Conservation (phyloP, 2,888 invertebrate genomes). For the Andrena trimmerana region DNA sequence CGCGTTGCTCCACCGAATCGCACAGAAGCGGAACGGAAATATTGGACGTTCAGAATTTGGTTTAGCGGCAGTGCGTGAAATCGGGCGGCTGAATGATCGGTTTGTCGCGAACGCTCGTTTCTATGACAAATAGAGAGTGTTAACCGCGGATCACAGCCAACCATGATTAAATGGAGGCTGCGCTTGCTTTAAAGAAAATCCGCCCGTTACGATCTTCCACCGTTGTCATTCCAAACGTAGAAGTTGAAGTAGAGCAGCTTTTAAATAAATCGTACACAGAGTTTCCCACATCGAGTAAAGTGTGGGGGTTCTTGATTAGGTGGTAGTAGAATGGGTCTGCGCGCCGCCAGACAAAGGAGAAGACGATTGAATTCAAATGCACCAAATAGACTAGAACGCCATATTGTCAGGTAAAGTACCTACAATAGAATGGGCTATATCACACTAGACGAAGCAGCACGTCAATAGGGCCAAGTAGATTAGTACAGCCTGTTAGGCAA, state of each 20-base stretch:
- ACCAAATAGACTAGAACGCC: not conserved
- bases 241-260: no score
- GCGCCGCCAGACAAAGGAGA: no score
- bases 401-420: no score
- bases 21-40: slow-evolving; percentile 5
- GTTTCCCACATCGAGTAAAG: no score
- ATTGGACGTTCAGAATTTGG: slow-evolving; percentile 29
- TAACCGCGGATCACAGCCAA: slow-evolving; percentile 36
- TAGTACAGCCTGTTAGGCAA: no score
- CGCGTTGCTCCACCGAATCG: slow-evolving; percentile 13
- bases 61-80: slow-evolving; percentile 38
- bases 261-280: no score
- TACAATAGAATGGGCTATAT: no score
- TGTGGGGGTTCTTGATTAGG: no score
- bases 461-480: no score
- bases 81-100: slow-evolving; percentile 5
- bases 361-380: not conserved
- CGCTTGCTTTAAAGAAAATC: slow-evolving; percentile 13
- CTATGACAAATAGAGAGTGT: slow-evolving; percentile 42
- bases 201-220: not conserved
- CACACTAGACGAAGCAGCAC: no score
- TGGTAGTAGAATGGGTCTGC: no score
- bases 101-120: slow-evolving; percentile 12
- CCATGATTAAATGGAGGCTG: slow-evolving; percentile 32
- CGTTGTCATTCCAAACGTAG: not conserved